These are phyloP conservation scores for Smittia sp. DNA, from an alignment of 2,888 invertebrate species.

Conservation along the genomic window DNA sequence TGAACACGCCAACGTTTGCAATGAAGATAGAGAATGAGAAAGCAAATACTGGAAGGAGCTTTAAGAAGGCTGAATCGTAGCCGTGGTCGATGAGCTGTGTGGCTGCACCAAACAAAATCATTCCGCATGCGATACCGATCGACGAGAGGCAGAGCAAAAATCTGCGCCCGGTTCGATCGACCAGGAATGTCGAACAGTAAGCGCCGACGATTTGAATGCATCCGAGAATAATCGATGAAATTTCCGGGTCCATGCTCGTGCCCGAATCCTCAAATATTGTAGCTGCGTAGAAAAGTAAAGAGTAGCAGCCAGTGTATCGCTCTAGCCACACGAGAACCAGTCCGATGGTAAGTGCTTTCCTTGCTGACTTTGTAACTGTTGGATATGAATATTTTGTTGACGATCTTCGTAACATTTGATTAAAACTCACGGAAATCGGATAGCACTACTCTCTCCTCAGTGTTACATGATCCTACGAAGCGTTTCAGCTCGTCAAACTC, in stretches of 20 bases:
- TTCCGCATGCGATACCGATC: background rate
- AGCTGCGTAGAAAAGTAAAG: background rate
- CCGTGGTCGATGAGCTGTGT: background rate
- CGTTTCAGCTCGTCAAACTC: too few species aligned
- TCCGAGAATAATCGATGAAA: background rate
- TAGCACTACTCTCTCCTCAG: too few species aligned
- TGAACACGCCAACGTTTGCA: background rate
- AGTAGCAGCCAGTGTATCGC: background rate
- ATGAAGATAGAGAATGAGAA: background rate
- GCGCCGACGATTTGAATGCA: background rate
- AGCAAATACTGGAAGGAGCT: background rate
- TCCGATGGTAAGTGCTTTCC: background rate
- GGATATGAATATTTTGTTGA: background rate
- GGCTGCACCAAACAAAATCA: background rate
- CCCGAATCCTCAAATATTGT: background rate
- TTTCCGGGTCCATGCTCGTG: background rate
- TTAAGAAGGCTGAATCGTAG: background rate
- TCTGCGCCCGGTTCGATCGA: background rate
- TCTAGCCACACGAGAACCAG: background rate
- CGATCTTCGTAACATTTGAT: background rate
- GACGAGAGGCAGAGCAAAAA: background rate
- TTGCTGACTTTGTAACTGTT: background rate
- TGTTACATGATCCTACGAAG: too few species aligned
- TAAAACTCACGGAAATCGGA: too few species aligned
- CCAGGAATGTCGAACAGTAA: background rate